Evolutionary conservation across 2,888 invertebrate genomes (phyloP).

Genomic region (Panzeria rudis): DNA sequence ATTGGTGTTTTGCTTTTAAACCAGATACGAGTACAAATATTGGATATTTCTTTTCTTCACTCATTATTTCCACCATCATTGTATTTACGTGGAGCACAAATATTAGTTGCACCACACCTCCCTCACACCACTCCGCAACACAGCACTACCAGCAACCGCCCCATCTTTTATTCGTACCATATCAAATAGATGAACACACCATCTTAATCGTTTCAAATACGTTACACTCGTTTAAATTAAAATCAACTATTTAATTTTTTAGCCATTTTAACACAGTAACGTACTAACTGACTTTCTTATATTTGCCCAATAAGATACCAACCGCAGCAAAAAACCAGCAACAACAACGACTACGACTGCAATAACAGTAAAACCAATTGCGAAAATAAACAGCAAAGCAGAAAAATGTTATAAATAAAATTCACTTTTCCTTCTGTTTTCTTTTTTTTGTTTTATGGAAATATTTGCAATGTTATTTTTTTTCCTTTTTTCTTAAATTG

Average conservation of each 20-base stretch:
- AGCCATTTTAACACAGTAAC: constrained; percentile 69
- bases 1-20: neutral
- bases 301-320: constrained; percentile 54
- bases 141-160: neutral
- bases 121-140: neutral
- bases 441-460: neutral
- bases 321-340: constrained; percentile 1
- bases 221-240: constrained; percentile 44
- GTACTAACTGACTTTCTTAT: constrained; percentile 70
- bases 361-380: constrained; percentile 27
- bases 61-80: constrained; percentile 10
- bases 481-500: neutral
- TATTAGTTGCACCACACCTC: constrained; percentile 16
- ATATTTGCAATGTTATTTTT: neutral
- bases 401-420: constrained; percentile 14
- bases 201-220: constrained; percentile 34
- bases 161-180: neutral
- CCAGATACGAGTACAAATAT: neutral
- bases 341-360: neutral
- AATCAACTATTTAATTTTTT: constrained; percentile 57
- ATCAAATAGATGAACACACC: constrained; percentile 16
- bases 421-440: constrained; percentile 40
- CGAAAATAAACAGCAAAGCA: constrained; percentile 22
- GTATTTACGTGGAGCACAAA: constrained; percentile 2
- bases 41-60: neutral